Conservation (phyloP, 2,797 vertebrate genomes). For the Melanotaenia nigrans region DNA sequence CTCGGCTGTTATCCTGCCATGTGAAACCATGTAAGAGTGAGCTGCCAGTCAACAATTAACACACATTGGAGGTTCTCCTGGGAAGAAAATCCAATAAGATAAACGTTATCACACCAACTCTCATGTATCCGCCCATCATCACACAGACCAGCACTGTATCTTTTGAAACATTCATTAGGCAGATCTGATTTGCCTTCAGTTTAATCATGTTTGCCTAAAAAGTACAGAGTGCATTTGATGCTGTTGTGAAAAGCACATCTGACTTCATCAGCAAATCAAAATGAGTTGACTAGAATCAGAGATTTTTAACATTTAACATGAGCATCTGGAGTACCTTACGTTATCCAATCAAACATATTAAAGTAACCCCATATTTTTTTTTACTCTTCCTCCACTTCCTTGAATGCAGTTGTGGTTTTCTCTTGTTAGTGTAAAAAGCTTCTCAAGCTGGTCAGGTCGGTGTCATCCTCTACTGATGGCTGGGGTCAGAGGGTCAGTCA, state of each 20-base stretch:
- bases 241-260: background rate
- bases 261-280: slow-evolving; percentile 17
- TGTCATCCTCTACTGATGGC: slow-evolving; percentile 46
- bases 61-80: slow-evolving; percentile 68
- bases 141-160: slow-evolving; percentile 6
- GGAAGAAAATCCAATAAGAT: slow-evolving; percentile 76
- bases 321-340: background rate
- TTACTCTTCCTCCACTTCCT: slow-evolving; percentile 19
- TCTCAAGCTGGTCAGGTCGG: slow-evolving; percentile 42
- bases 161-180: slow-evolving; percentile 31
- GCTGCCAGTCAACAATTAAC: slow-evolving; percentile 78
- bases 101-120: slow-evolving; percentile 55
- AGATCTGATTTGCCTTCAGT: slow-evolving; percentile 36
- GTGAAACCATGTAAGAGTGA: slow-evolving; percentile 71
- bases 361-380: slow-evolving; percentile 5
- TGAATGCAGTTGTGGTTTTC: slow-evolving; percentile 33
- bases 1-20: slow-evolving; percentile 70
- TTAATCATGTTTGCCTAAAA: slow-evolving; percentile 17
- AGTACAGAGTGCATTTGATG: background rate
- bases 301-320: background rate
- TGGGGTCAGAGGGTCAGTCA: slow-evolving; percentile 60
- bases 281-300: background rate
- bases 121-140: slow-evolving; percentile 48
- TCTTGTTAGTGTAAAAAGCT: slow-evolving; percentile 47
- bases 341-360: background rate